A percentile compares a stretch with the other conserved stretches of the same genome.
Conservation (phyloP, 2,797 vertebrate species). For the Enteromius anoplus region DNA sequence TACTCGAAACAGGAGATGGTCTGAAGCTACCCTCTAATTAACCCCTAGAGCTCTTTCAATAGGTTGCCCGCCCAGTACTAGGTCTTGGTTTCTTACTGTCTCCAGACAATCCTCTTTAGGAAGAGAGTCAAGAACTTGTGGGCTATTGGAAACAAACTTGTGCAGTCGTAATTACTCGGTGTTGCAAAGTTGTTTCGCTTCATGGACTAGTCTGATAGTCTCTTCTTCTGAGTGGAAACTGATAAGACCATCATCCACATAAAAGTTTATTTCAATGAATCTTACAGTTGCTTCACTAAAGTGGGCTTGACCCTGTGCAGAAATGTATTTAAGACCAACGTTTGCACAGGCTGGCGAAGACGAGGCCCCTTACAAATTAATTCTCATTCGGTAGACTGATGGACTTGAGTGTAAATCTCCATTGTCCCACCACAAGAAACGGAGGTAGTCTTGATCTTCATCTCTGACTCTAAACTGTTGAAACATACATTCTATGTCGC, state of each 20-base stretch:
- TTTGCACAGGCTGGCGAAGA: background rate
- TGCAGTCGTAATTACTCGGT: background rate
- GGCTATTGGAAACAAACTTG: constrained; percentile 6
- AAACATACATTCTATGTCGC: background rate
- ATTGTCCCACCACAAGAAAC: background rate
- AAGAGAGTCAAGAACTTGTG: background rate
- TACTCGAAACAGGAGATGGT: too few species aligned
- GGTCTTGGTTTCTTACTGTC: background rate
- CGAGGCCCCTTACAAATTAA: background rate
- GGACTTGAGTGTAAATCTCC: background rate
- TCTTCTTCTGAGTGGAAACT: background rate
- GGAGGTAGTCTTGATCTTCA: background rate
- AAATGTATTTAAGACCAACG: background rate
- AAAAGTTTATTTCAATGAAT: background rate
- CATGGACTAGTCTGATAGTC: background rate
- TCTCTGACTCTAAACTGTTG: background rate
- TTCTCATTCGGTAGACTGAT: background rate
- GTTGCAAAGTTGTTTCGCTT: background rate
- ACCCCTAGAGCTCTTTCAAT: background rate
- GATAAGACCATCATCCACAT: constrained; percentile 6
- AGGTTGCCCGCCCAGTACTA: background rate
- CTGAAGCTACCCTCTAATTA: too few species aligned
- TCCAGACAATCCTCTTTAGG: background rate
- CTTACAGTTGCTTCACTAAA: background rate
- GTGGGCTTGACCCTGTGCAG: background rate